Evolutionary conservation across 2,888 invertebrate genomes (phyloP), one percentile per base, ranked within the genome.

Genomic region (Alentia gelatinosa): DNA sequence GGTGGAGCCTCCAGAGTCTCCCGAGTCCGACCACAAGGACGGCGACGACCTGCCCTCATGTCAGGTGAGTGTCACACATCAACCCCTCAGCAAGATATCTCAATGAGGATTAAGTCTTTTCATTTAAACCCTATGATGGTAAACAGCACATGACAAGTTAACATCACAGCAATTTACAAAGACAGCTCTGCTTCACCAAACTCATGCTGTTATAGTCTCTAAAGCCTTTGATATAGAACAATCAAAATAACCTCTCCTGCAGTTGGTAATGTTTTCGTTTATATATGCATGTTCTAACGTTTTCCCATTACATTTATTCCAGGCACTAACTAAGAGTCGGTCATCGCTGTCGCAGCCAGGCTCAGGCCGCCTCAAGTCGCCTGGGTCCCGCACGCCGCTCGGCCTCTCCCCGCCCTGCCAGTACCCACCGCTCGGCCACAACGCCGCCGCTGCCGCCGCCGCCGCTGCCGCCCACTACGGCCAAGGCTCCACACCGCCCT

Each of bases 1-100:
- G 50, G 33, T 47, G 19, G 47, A 88, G 30, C 47, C 88, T 26
- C 88, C 83, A 23, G 39, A 37, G 26, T 88, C 88, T 19, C 47
- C 88, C 0, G 88, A 50, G 15, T 23, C 33, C 5, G 50, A 88
- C 33, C 47, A 88, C 88, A 88, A 47, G 50, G 50, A 50, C 9
- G 89, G 63, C 19, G 89, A 89, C 26, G 89, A 89, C 0, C 89
- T 89, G 23, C 75, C 89, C 37, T 75, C 89, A 23, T 89, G 89
- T 75, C 89, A 89, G 89, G 89, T 89, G 26, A 40, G 83, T n/a
- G n/a, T n/a, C n/a, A n/a, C n/a, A n/a, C n/a, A n/a, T n/a, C n/a
- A n/a, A n/a, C n/a, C n/a, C n/a, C n/a, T n/a, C n/a, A n/a, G n/a
- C n/a, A n/a, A n/a, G n/a, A n/a, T n/a, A n/a, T n/a, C n/a, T n/a